phyloP scores from a whole-genome alignment of 2,113 vertebrate species.

The Lipotes vexillifer region DNA sequence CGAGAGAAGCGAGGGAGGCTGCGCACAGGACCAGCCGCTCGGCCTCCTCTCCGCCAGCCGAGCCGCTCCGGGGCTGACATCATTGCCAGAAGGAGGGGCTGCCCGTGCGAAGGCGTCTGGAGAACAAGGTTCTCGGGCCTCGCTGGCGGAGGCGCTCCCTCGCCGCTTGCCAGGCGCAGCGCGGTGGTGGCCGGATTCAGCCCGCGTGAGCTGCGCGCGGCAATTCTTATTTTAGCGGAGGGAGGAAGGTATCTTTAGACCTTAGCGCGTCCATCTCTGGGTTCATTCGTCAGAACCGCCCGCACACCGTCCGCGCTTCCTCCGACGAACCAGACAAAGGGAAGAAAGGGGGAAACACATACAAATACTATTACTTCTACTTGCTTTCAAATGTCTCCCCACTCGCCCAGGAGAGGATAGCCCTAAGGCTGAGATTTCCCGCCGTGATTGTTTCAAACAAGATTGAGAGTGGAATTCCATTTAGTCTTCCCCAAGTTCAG shows the following conservation, averaged over 20 bases:
- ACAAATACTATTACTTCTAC: not conserved
- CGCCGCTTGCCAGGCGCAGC: not conserved
- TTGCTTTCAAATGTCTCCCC: not conserved
- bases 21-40: not conserved
- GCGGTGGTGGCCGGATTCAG: not conserved
- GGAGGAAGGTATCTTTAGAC: constrained; percentile 34
- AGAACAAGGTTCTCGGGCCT: not conserved
- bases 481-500: not conserved
- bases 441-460: not conserved
- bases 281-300: not conserved
- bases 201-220: not conserved
- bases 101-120: not conserved
- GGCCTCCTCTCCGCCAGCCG: rapidly evolving
- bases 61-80: constrained; percentile 23
- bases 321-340: constrained; percentile 43
- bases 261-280: not conserved
- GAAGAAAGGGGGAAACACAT: not conserved
- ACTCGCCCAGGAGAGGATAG: not conserved
- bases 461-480: not conserved
- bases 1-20: not conserved
- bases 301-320: not conserved
- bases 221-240: constrained; percentile 41
- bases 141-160: not conserved
- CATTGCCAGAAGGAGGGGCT: constrained; percentile 40
- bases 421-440: not conserved